These are phyloP conservation scores for Australoheros facetus DNA, from an alignment of 2,797 vertebrate genomes.

Conservation along the genomic window DNA sequence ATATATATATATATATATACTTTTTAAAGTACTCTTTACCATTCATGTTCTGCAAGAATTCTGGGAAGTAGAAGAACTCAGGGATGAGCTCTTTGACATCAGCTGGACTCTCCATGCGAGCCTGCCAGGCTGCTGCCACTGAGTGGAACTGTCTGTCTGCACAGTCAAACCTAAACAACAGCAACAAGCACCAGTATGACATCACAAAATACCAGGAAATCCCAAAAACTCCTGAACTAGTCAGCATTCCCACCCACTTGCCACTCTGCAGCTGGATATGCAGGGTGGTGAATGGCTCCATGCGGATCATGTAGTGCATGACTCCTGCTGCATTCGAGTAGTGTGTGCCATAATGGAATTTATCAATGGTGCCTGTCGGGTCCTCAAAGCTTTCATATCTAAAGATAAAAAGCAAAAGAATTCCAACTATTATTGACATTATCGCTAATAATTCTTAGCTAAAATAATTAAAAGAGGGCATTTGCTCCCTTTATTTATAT, in stretches of 20 bases:
- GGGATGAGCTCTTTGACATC: constrained; percentile 98
- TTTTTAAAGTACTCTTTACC: constrained; percentile 71
- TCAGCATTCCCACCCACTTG: constrained; percentile 81
- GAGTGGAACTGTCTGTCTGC: constrained; percentile 97
- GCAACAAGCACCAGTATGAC: background rate
- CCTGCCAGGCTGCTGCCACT: constrained; percentile 94
- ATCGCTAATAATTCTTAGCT: too few species aligned
- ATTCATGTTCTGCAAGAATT: constrained; percentile 95
- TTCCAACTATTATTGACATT: background rate
- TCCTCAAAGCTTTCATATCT: constrained; percentile 99
- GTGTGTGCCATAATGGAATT: constrained; percentile 98
- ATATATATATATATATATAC: background rate
- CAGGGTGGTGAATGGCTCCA: constrained; percentile 94
- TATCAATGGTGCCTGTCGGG: constrained; percentile 91
- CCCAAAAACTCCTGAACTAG: rapidly evolving
- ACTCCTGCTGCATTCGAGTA: constrained; percentile 98
- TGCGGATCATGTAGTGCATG: constrained; percentile 99
- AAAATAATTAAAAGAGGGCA: too few species aligned
- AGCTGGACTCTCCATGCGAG: constrained; percentile 94
- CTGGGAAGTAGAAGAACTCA: constrained; percentile 97
- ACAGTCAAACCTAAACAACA: constrained; percentile 88
- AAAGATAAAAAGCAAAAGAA: constrained; percentile 1
- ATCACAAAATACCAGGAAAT: background rate
- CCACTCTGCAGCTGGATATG: constrained; percentile 98
- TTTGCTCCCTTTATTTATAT: too few species aligned